Evolutionary conservation across 2,113 vertebrate genomes (phyloP).

Genomic region (Oryzias celebensis): DNA sequence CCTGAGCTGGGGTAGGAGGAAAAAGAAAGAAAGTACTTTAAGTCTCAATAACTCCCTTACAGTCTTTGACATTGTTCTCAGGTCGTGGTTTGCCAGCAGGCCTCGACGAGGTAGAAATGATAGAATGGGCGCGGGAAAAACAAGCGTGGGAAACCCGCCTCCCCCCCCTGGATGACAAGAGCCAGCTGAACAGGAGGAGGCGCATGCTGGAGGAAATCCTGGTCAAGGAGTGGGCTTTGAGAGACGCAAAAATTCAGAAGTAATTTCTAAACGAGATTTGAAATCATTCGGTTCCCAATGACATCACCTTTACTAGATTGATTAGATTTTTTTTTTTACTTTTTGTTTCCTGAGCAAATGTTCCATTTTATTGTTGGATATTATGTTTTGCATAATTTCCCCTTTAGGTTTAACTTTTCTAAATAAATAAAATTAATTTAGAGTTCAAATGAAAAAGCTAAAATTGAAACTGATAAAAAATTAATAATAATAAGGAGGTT

Average conservation of each 20-base stretch:
- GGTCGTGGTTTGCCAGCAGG: conserved; percentile 90
- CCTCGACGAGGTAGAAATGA: conserved; percentile 88
- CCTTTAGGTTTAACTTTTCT: too few relatives aligned
- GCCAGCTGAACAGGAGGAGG: conserved; percentile 80
- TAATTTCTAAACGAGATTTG: conserved; percentile 56
- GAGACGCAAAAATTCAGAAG: conserved; percentile 91
- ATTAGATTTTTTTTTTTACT: not conserved
- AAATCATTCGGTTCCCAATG: not conserved
- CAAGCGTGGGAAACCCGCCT: conserved; percentile 86
- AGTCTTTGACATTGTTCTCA: conserved; percentile 50
- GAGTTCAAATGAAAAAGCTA: too few relatives aligned
- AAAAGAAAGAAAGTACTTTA: too few relatives aligned
- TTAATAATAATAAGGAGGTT: too few relatives aligned
- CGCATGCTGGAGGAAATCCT: conserved; percentile 92
- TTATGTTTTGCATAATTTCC: too few relatives aligned
- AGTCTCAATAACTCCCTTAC: too few relatives aligned
- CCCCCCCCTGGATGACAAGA: conserved; percentile 76
- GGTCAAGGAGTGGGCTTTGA: conserved; percentile 89
- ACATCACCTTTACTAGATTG: not conserved
- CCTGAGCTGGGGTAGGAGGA: conserved; percentile 84
- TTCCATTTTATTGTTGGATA: too few relatives aligned
- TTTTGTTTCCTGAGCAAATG: not conserved
- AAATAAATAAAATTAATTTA: too few relatives aligned
- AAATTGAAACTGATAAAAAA: too few relatives aligned
- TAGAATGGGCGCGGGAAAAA: conserved; percentile 84